A percentile compares a stretch with the other conserved stretches of the same genome.
Conservation (phyloP, 92 coral and sea anemone genomes). For the Phenganax stokvisi region DNA sequence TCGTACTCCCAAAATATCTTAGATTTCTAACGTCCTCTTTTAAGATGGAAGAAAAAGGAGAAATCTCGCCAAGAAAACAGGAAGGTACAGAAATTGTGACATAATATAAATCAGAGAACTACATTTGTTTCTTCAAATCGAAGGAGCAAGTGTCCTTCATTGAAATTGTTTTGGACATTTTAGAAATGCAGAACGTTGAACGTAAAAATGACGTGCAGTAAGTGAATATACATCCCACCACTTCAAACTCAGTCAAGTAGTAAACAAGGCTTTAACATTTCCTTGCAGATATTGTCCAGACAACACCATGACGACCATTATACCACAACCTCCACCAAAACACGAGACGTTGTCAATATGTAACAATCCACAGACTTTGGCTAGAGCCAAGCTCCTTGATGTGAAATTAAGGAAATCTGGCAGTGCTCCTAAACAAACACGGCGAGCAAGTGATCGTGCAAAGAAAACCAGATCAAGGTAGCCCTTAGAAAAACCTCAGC, state of each 20-base stretch:
- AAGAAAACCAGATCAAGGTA: neutral
- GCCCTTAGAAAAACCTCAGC: neutral
- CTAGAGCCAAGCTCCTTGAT: conserved; percentile 12
- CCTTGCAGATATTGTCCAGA: conserved; percentile 74
- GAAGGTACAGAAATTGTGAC: neutral
- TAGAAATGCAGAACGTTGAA: too few species aligned
- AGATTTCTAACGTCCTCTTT: neutral
- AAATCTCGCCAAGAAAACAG: conserved; percentile 1
- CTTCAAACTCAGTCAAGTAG: neutral
- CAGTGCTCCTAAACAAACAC: neutral
- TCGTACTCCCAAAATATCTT: neutral
- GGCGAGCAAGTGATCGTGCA: neutral
- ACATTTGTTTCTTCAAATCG: conserved; percentile 27
- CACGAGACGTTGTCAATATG: conserved; percentile 76
- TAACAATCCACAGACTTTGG: conserved; percentile 46
- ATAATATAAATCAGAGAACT: neutral
- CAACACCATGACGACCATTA: conserved; percentile 47
- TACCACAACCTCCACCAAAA: conserved; percentile 55
- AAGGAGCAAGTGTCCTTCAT: conserved; percentile 55
- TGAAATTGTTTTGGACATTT: too few species aligned
- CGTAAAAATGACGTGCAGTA: neutral
- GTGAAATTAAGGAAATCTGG: conserved; percentile 26
- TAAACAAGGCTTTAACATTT: neutral
- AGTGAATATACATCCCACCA: neutral
- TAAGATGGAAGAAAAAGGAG: conserved; percentile 30